These are phyloP conservation scores for Sebastes umbrosus DNA, from an alignment of 2,797 vertebrate genomes.

Conservation along the genomic window DNA sequence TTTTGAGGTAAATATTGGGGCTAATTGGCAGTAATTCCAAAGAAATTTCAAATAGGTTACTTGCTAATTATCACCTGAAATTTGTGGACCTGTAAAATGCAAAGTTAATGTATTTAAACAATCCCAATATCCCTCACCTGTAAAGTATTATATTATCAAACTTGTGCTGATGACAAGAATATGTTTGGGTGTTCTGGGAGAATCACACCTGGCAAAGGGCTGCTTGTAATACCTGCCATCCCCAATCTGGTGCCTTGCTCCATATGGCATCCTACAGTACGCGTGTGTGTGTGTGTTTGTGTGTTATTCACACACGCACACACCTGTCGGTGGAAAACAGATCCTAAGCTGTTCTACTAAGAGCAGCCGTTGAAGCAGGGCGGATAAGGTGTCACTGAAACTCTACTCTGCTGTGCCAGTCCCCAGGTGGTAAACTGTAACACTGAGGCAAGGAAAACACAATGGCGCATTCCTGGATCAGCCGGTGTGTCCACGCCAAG, in stretches of 20 bases:
- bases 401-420: slow-evolving; percentile 50
- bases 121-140: fast-evolving
- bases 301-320: neutral
- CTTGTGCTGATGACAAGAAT: neutral
- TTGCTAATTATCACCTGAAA: too few species aligned
- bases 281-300: neutral
- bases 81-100: neutral
- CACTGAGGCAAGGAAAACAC: slow-evolving; percentile 22
- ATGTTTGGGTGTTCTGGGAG: neutral
- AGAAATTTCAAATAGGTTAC: too few species aligned
- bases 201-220: slow-evolving; percentile 36
- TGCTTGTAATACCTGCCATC: slow-evolving; percentile 22
- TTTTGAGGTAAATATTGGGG: too few species aligned
- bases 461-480: slow-evolving; percentile 40
- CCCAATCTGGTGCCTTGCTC: slow-evolving; percentile 52
- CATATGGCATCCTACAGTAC: slow-evolving; percentile 51
- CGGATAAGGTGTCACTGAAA: slow-evolving; percentile 71
- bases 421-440: slow-evolving; percentile 58
- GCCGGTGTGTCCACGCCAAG: neutral
- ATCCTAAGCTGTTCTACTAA: slow-evolving; percentile 51
- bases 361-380: slow-evolving; percentile 20
- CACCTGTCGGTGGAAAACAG: slow-evolving; percentile 53
- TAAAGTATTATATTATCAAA: neutral
- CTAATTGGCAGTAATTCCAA: too few species aligned
- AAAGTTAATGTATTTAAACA: neutral